Percentiles rank a stretch among this genome's conserved stretches.
phyloP scores from a whole-genome alignment of 2,113 vertebrate species.

The Indicator maculatus region DNA sequence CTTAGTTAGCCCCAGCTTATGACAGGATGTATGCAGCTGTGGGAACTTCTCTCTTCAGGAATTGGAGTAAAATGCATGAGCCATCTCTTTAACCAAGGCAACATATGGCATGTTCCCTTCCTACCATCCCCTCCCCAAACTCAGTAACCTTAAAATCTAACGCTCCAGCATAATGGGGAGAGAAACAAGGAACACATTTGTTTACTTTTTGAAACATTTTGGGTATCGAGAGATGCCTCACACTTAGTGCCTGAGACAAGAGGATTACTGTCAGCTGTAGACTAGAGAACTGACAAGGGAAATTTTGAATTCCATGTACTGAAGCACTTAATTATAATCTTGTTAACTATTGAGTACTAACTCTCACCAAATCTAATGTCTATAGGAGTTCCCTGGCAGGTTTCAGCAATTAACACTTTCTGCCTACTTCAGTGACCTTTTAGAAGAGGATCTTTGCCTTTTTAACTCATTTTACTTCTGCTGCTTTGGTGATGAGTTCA shows the following conservation, averaged over 20 bases:
- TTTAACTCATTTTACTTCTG: not conserved
- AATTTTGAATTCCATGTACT: not conserved
- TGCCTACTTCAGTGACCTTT: not conserved
- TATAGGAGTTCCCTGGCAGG: not conserved
- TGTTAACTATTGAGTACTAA: not conserved
- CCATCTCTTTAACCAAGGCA: not conserved
- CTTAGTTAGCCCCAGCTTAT: not conserved
- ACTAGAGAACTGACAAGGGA: not conserved
- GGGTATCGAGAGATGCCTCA: not conserved
- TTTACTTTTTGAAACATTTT: conserved; percentile 1
- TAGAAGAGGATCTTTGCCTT: not conserved
- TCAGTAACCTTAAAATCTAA: not conserved
- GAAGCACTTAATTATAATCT: not conserved
- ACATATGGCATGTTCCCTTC: not conserved
- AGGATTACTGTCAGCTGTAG: not conserved
- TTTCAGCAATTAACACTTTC: not conserved
- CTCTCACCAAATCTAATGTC: not conserved
- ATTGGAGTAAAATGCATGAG: not conserved
- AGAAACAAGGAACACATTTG: not conserved
- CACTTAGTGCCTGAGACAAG: not conserved
- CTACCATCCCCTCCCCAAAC: not conserved
- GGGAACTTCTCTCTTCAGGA: not conserved
- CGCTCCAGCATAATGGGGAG: not conserved
- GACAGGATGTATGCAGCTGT: not conserved
- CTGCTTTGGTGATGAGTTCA: not conserved